phyloP scores from a whole-genome alignment of 2,888 invertebrate species.

The Perdita meconis region DNA sequence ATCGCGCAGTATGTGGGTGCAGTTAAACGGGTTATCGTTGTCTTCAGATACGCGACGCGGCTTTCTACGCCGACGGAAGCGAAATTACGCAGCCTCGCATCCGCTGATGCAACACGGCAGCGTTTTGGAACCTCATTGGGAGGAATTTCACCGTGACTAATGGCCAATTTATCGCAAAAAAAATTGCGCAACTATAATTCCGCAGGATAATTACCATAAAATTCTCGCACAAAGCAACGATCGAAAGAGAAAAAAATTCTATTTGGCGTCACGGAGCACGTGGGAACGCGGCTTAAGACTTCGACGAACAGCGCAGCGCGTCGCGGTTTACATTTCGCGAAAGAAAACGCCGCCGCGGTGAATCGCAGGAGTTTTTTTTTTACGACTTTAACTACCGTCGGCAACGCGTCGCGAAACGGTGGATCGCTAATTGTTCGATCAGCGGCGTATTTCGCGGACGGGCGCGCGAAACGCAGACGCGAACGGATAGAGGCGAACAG shows the following conservation, averaged over 20 bases:
- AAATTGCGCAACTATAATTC: too few species aligned
- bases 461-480: not conserved
- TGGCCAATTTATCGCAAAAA: too few species aligned
- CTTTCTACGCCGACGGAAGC: constrained; percentile 6
- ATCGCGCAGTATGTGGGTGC: constrained; percentile 48
- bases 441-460: not conserved
- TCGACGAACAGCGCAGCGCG: not conserved
- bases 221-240: too few species aligned
- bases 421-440: not conserved
- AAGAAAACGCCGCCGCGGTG: constrained; percentile 20
- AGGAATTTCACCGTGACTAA: not conserved
- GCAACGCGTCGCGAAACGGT: constrained; percentile 7
- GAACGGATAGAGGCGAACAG: not conserved
- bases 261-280: not conserved
- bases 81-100: constrained; percentile 27
- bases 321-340: not conserved
- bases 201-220: too few species aligned
- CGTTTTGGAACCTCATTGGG: not conserved
- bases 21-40: constrained; percentile 56
- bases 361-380: not conserved
- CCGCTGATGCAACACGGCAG: not conserved
- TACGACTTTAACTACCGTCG: not conserved
- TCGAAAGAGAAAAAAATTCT: not conserved
- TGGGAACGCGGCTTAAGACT: not conserved
- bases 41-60: constrained; percentile 37